These are phyloP conservation scores for Sinodicranocentrus sp. DNA, from an alignment of 2,888 invertebrate species.

Conservation along the genomic window DNA sequence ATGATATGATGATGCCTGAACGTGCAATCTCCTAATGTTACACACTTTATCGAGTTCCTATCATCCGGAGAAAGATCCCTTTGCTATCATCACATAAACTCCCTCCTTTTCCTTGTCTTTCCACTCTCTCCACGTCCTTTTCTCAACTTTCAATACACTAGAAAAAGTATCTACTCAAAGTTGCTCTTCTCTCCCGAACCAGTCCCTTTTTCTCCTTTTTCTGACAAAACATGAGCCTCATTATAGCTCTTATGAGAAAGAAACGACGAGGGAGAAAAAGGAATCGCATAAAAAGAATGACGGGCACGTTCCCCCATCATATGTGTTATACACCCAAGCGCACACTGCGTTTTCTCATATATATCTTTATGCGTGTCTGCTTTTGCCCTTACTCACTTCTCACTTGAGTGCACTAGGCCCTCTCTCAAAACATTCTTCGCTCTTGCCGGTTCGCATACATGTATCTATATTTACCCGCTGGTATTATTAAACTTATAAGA, in stretches of 20 bases:
- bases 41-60: constrained; percentile 20
- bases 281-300: constrained; percentile 68
- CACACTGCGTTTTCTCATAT: constrained; percentile 46
- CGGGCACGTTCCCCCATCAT: constrained; percentile 71
- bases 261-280: constrained; percentile 35
- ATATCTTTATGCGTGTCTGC: constrained; percentile 39
- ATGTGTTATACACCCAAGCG: constrained; percentile 5
- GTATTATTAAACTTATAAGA: too few relatives aligned
- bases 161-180: too few relatives aligned
- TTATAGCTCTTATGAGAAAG: constrained; percentile 53
- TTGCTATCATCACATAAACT: constrained; percentile 3
- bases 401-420: constrained; percentile 66
- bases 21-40: constrained; percentile 22
- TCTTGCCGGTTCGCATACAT: constrained; percentile 25
- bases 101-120: constrained; percentile 25
- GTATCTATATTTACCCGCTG: background rate
- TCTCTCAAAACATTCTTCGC: constrained; percentile 28
- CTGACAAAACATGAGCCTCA: constrained; percentile 68
- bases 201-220: constrained; percentile 61
- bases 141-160: constrained; percentile 13
- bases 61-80: constrained; percentile 32
- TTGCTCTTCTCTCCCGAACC: background rate
- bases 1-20: constrained; percentile 1
- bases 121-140: constrained; percentile 10
- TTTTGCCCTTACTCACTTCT: constrained; percentile 63